Base-by-base conservation (phyloP, 92 coral and sea anemone species). In the Palythoa heliodiscus region DNA sequence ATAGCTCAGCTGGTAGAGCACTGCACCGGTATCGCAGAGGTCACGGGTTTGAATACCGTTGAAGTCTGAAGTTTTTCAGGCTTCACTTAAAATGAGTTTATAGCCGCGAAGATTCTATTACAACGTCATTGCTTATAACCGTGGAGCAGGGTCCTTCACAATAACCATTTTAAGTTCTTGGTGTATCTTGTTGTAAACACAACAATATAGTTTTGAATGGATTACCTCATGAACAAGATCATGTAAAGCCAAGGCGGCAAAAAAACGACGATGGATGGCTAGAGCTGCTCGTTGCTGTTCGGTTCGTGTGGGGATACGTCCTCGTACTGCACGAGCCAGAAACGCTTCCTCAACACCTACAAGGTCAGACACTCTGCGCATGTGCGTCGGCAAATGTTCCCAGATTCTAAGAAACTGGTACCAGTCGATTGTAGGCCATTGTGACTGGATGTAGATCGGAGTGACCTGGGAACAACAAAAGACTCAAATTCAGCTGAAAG, bases 341-440 rank as follows among this genome's bases (percentile, higher is more conserved):
- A 93, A 97, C 52, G 88, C 91, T 53, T 97, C 99, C 70, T 91
- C 89, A 4, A 95, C 78, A 24, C 99, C 99, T 8, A 97, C 98
- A 43, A 97, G 84, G 86, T 97, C 98, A 2, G 95, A 95, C 16
- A 97, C 99, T 35, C 98, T 95, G 64, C 98, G 98, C 98, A 97
- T 93, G 93, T 91, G 94, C 52, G 97, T 91, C 1, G 99, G 97
- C n/a, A 97, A 90, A 58, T 93, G 96, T 85, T 97, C 99, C 98
- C 96, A 97, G 73, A 95, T 95, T 39, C 93, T 87, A 15, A 95
- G 93, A 87, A 93, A 97, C 85, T 97, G 99, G 87, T 91, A 91
- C 99, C 99, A 97, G 88, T 97, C 99, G 10, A 97, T 77, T 83
- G 85, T 95, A 72, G 99, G 98, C 98, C 98, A 95, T 76, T 95